Evolutionary conservation across 2,888 invertebrate genomes (phyloP).

Genomic region (Ommatoiulus sabulosus): DNA sequence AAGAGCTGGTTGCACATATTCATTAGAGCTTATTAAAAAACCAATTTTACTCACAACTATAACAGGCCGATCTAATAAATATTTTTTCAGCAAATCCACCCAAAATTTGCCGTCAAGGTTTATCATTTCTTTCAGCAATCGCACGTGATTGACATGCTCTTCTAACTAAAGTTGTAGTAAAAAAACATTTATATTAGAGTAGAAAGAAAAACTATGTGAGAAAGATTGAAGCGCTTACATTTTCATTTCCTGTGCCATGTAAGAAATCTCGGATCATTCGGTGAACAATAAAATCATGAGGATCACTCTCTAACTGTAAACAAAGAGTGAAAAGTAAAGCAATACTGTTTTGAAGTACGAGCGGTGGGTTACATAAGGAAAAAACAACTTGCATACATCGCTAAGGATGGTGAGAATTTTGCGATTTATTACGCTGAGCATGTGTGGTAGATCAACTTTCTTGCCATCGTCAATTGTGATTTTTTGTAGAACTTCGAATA

Average conservation of each 20-base stretch:
- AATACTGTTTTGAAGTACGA: neutral
- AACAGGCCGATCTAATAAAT: conserved; percentile 75
- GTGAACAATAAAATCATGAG: conserved; percentile 82
- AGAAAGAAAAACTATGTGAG: neutral
- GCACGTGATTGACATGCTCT: conserved; percentile 78
- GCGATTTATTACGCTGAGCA: conserved; percentile 51
- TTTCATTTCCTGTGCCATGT: conserved; percentile 79
- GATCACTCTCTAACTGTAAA: conserved; percentile 76
- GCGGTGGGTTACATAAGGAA: neutral
- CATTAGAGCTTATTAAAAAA: too few species aligned
- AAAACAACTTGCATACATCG: neutral
- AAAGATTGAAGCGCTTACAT: conserved; percentile 74
- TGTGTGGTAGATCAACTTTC: conserved; percentile 49
- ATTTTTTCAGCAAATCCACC: conserved; percentile 77
- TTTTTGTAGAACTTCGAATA: conserved; percentile 12
- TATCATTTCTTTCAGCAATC: conserved; percentile 74
- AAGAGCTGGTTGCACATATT: too few species aligned
- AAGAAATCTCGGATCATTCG: conserved; percentile 85
- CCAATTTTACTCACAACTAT: conserved; percentile 70
- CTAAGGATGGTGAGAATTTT: conserved; percentile 20
- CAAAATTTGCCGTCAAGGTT: conserved; percentile 77
- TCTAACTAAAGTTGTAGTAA: conserved; percentile 66
- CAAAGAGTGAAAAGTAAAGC: conserved; percentile 58
- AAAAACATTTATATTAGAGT: neutral
- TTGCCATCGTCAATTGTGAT: neutral